Conservation (phyloP, 2,797 vertebrate species). For the Neosilurus mollespiculum region DNA sequence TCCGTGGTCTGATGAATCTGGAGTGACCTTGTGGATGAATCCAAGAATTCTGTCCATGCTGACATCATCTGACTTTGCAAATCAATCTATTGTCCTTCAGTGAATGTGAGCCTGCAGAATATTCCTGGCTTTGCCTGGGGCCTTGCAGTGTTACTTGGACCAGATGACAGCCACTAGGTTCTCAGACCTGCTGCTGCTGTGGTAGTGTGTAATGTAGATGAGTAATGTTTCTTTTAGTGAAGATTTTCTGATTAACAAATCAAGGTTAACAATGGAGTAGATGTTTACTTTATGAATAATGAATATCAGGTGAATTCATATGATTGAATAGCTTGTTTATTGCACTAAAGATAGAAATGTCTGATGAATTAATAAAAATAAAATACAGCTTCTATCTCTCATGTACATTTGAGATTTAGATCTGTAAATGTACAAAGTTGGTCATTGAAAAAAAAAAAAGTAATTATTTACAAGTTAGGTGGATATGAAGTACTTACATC, state of each 20-base stretch:
- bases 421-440: constrained; percentile 52
- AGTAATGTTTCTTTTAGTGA: neutral
- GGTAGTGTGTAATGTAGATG: neutral
- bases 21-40: constrained; percentile 10
- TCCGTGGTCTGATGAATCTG: neutral
- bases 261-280: neutral
- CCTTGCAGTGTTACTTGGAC: neutral
- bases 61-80: neutral
- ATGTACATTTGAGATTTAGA: constrained; percentile 37
- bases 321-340: constrained; percentile 14
- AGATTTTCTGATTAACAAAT: neutral
- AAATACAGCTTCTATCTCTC: constrained; percentile 39
- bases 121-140: neutral
- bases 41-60: neutral
- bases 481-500: constrained; percentile 3
- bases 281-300: neutral
- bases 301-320: neutral
- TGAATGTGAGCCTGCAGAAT: constrained; percentile 1
- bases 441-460: constrained; percentile 41
- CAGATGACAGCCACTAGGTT: neutral
- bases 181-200: neutral
- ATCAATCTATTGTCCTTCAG: neutral
- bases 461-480: constrained; percentile 48
- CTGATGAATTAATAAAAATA: constrained; percentile 41
- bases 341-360: constrained; percentile 44